A percentile compares a stretch with the other conserved stretches of the same genome.
Evolutionary conservation across 1,140 invertebrate species (phyloP).

Genomic region (Oryzaephilus surinamensis): DNA sequence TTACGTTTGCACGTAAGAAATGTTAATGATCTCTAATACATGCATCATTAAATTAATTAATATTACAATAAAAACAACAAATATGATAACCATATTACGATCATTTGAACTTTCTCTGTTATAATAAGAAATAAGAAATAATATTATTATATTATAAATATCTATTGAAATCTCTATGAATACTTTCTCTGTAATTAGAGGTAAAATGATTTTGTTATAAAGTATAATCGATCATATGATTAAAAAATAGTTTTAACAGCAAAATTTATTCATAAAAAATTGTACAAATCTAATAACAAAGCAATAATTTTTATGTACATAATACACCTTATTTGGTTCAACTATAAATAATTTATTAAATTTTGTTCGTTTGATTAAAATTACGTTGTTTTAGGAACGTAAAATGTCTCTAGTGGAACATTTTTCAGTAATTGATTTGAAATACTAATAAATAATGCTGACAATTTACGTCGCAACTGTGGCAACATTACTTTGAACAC

Average conservation of each 20-base stretch:
- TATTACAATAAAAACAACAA: no score
- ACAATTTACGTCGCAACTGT: conserved; percentile 53
- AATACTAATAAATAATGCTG: conserved; percentile 50
- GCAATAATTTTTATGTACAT: neutral
- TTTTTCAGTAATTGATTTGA: conserved; percentile 54
- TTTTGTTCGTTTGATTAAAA: neutral
- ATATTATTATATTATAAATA: conserved; percentile 1
- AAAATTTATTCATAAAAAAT: no score
- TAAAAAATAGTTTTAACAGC: no score
- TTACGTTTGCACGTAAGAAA: no score
- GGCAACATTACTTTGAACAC: conserved; percentile 59
- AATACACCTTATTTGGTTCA: no score
- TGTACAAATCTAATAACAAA: neutral
- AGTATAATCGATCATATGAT: neutral
- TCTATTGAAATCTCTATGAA: neutral
- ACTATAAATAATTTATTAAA: neutral
- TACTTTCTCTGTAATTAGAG: neutral
- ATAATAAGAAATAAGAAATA: neutral
- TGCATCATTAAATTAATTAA: no score
- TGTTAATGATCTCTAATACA: no score
- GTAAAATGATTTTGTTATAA: neutral
- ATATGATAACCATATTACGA: no score
- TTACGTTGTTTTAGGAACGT: no score
- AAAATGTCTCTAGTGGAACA: conserved; percentile 50
- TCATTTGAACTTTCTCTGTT: no score